Conservation (phyloP, 64 coral and sea anemone species). For the Stylophora pistillata region DNA sequence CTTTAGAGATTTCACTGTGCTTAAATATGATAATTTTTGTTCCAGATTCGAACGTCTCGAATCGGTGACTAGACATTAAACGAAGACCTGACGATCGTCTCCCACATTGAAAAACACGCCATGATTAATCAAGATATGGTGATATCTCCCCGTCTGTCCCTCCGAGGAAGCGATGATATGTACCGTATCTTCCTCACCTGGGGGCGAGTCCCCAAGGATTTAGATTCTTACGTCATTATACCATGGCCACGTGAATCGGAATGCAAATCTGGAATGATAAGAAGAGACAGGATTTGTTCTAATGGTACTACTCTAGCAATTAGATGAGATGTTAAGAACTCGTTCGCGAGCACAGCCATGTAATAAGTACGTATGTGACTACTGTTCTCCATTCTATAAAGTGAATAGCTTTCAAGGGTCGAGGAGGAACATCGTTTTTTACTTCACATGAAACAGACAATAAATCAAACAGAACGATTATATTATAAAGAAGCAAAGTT, state of each 20-base stretch:
- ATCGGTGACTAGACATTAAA: constrained; percentile 80
- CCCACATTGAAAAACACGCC: constrained; percentile 26
- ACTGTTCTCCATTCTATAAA: no score
- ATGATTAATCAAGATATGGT: constrained; percentile 75
- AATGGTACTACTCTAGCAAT: background rate
- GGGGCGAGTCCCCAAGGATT: constrained; percentile 69
- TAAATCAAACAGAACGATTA: no score
- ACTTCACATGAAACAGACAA: no score
- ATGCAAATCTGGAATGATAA: constrained; percentile 72
- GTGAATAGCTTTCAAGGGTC: no score
- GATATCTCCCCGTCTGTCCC: constrained; percentile 67
- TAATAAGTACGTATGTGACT: no score
- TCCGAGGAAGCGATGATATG: constrained; percentile 64
- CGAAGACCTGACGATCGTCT: constrained; percentile 54
- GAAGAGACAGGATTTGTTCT: background rate
- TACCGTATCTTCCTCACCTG: constrained; percentile 80
- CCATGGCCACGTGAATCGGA: constrained; percentile 28
- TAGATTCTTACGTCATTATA: constrained; percentile 73
- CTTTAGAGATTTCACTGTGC: background rate
- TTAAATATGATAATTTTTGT: background rate
- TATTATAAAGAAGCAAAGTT: no score
- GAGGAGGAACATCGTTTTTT: no score
- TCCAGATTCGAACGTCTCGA: constrained; percentile 69
- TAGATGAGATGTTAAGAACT: no score
- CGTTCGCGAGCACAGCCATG: no score